Percentiles rank a stretch among this genome's conserved stretches.
phyloP scores from a whole-genome alignment of 1,140 invertebrate genomes.

The Lucilia cuprina region DNA sequence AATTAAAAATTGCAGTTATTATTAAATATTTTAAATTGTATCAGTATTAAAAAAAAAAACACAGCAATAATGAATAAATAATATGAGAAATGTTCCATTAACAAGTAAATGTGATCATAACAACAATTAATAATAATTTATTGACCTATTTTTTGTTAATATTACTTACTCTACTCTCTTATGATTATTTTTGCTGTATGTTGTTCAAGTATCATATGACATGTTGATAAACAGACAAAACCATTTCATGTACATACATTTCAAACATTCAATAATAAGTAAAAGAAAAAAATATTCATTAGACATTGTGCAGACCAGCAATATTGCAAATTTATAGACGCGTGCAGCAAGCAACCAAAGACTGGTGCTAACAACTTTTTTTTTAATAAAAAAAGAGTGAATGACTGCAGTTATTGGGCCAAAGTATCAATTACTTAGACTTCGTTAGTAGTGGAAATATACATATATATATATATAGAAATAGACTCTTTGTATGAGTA shows the following conservation, averaged over 20 bases:
- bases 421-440: slow-evolving; percentile 32
- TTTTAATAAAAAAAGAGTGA: background rate
- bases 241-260: background rate
- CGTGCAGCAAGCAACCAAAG: background rate
- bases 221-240: background rate
- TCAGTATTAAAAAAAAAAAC: no score
- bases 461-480: background rate
- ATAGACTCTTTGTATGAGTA: background rate
- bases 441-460: no score
- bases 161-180: background rate
- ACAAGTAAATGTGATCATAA: background rate
- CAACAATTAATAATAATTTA: background rate
- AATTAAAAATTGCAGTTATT: no score
- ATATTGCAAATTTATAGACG: background rate
- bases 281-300: background rate
- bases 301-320: background rate
- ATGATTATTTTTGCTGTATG: background rate
- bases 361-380: background rate
- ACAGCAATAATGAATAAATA: no score
- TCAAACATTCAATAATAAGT: background rate
- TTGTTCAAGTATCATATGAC: background rate
- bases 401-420: slow-evolving; percentile 19
- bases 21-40: no score
- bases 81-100: background rate
- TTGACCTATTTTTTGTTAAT: background rate